These are phyloP conservation scores for Corapipo altera DNA, from an alignment of 2,113 vertebrate species.

Conservation along the genomic window DNA sequence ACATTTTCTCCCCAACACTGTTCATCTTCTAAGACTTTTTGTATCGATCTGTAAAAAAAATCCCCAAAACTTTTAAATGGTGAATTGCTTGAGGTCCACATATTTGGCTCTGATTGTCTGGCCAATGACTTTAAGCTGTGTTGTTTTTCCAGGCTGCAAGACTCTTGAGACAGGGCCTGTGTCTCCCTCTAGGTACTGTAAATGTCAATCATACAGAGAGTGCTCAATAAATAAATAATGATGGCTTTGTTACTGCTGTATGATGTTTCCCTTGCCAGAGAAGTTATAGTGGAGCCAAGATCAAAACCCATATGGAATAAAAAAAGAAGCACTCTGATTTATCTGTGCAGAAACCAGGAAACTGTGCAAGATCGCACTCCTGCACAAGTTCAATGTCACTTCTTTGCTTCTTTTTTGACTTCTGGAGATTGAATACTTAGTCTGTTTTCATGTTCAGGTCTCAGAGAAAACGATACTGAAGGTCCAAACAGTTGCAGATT, in stretches of 20 bases:
- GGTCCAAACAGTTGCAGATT: background rate
- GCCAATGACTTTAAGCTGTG: background rate
- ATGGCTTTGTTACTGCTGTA: background rate
- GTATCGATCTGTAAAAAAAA: background rate
- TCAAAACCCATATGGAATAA: background rate
- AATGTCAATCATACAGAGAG: constrained; percentile 32
- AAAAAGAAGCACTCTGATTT: background rate
- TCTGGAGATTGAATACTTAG: background rate
- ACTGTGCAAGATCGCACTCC: background rate
- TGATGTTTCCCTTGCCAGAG: constrained; percentile 4
- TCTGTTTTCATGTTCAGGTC: background rate
- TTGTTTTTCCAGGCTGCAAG: background rate
- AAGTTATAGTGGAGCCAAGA: constrained; percentile 14
- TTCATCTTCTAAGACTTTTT: background rate
- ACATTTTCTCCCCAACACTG: accelerated
- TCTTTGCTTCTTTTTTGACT: background rate
- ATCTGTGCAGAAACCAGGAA: background rate
- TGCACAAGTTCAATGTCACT: background rate
- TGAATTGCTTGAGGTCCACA: background rate
- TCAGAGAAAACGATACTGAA: background rate
- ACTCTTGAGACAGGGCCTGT: background rate
- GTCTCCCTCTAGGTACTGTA: background rate
- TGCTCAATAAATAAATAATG: constrained; percentile 39
- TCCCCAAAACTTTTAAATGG: background rate
- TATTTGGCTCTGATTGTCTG: background rate